Evolutionary conservation across 2,888 invertebrate genomes (phyloP).

Genomic region (Spisula solida): DNA sequence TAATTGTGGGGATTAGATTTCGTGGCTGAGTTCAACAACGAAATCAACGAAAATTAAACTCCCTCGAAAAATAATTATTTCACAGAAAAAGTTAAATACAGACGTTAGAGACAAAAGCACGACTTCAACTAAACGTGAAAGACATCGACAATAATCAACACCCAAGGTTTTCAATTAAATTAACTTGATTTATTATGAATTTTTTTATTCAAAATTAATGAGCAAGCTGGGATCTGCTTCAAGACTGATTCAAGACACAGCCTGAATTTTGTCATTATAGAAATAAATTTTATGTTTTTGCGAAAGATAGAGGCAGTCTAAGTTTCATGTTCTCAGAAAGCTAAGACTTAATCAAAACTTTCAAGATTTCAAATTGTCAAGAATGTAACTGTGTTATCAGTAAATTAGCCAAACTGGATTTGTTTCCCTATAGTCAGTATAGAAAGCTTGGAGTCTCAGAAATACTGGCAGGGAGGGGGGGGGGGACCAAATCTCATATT

Average conservation of each 20-base stretch:
- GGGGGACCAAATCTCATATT: neutral
- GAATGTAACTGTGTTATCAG: slow-evolving; percentile 3
- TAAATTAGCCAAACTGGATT: slow-evolving; percentile 10
- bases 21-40: too few relatives aligned
- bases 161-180: slow-evolving; percentile 9
- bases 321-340: neutral
- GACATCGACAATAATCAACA: neutral
- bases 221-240: neutral
- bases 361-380: slow-evolving; percentile 3
- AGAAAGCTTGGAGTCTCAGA: neutral
- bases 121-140: neutral
- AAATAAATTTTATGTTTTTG: slow-evolving; percentile 1
- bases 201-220: neutral
- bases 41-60: too few relatives aligned
- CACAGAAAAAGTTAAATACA: neutral
- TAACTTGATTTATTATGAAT: neutral
- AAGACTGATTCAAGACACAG: neutral
- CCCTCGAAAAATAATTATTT: neutral
- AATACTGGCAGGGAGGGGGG: neutral
- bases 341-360: slow-evolving; percentile 1
- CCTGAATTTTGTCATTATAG: neutral
- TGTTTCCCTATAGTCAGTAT: neutral
- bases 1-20: too few relatives aligned
- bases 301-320: neutral
- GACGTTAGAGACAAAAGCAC: neutral